phyloP scores from a whole-genome alignment of 2,888 invertebrate genomes.

The Eudemis profundana region DNA sequence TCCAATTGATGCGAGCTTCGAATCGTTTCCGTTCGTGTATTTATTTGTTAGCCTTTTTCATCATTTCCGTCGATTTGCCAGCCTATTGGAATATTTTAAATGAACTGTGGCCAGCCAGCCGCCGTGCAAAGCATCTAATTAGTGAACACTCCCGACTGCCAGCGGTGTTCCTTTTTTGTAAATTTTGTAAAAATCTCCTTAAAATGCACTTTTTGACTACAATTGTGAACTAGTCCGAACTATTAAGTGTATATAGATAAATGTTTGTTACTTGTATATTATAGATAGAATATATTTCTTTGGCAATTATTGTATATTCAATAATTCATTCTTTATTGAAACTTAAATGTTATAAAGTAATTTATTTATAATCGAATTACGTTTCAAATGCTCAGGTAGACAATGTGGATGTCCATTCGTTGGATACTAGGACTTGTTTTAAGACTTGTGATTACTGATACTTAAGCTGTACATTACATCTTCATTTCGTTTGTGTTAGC shows the following conservation, averaged over 20 bases:
- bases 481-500: slow-evolving; percentile 68
- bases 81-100: background rate
- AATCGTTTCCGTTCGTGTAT: background rate
- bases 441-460: slow-evolving; percentile 66
- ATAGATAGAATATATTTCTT: slow-evolving; percentile 84
- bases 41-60: background rate
- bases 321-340: slow-evolving; percentile 74
- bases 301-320: slow-evolving; percentile 79
- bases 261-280: slow-evolving; percentile 85
- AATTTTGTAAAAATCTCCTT: slow-evolving; percentile 72
- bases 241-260: slow-evolving; percentile 84
- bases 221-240: slow-evolving; percentile 83
- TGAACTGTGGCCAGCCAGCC: slow-evolving; percentile 15
- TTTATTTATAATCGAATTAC: slow-evolving; percentile 75
- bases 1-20: background rate
- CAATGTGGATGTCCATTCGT: slow-evolving; percentile 59
- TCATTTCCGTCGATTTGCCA: background rate
- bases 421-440: slow-evolving; percentile 58
- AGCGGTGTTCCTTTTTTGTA: slow-evolving; percentile 70
- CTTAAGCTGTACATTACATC: slow-evolving; percentile 68
- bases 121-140: slow-evolving; percentile 26
- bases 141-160: slow-evolving; percentile 58
- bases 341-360: slow-evolving; percentile 70
- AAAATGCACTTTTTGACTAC: slow-evolving; percentile 72
- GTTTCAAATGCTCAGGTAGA: slow-evolving; percentile 76